Evolutionary conservation across 53 echinoderm and acorn worm genomes (phyloP), one percentile per base, ranked within the genome.

Genomic region (Echinometra lucunter): DNA sequence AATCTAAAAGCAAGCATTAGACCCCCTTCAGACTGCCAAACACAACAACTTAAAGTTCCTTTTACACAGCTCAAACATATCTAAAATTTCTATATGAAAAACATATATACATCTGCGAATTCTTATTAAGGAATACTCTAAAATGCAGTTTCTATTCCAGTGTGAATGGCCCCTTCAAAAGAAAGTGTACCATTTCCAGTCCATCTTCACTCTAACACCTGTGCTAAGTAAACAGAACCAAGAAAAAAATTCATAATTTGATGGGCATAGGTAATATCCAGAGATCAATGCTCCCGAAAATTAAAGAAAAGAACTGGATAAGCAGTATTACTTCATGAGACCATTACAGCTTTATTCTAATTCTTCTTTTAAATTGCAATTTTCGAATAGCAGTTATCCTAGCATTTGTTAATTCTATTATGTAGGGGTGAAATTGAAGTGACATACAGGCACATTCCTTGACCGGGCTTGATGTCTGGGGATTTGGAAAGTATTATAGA

Each of bases 201-300:
- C 94, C 85, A 83, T 94, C 94, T 67, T 82, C 94, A 83, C 83
- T 38, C 44, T 45, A 82, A 94, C 94, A 94, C 94, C 94, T 94
- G 94, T 82, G 83, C 66, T 44, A 63, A 5, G 94, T 63, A 94
- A 94, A 94, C 94, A 94, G 38, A 28, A 40, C 42, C 78, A 72
- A 58, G 58, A 60, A 60, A 70, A 92, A 56, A 78, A 23, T 92
- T 56, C 93, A 94, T 94, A 83, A 94, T 94, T 94, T 94, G 94
- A 94, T 94, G 45, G 94, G 40, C 58, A 27, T 89, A 19, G 49
- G 27, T 49, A 49, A 85, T 85, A 28, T 47, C 49, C 28, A 10
- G 85, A n/a, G 27, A 37, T 69, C 69, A 23, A 63, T 63, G 19
- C 19, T 63, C 63, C 3, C 21, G 19, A 63, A 7, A 63, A 63